These are phyloP conservation scores for Darevskia mixta DNA, from an alignment of 2,797 vertebrate genomes.

Conservation along the genomic window DNA sequence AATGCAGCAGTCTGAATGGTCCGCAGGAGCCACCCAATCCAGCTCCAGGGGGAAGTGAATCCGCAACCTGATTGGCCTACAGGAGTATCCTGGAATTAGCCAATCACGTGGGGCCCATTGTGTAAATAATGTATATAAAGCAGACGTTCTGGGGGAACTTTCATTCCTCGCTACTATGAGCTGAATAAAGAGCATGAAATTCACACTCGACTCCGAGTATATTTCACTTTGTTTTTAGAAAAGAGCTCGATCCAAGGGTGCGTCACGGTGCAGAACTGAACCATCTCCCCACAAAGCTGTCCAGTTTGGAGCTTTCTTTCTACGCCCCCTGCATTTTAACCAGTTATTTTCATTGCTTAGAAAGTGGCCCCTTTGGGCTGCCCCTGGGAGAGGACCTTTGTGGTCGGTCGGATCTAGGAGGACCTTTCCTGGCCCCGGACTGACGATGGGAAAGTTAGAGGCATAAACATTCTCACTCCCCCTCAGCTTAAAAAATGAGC, in stretches of 20 bases:
- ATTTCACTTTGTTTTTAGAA: too few species aligned
- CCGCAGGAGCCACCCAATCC: too few species aligned
- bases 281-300: neutral
- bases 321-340: neutral
- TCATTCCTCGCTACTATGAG: too few species aligned
- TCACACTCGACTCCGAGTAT: too few species aligned
- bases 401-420: neutral
- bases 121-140: too few species aligned
- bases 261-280: neutral
- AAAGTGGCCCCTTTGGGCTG: neutral
- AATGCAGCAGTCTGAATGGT: too few species aligned
- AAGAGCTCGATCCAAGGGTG: neutral
- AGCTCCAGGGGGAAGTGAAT: too few species aligned
- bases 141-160: too few species aligned
- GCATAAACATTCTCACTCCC: conserved; percentile 50
- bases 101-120: too few species aligned
- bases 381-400: neutral
- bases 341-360: neutral
- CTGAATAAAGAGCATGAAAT: too few species aligned
- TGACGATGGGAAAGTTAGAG: conserved; percentile 52
- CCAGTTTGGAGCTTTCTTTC: neutral
- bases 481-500: conserved; percentile 40
- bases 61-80: too few species aligned
- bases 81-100: too few species aligned
- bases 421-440: neutral